Percentiles rank a stretch among this genome's conserved stretches.
These are phyloP conservation scores for Danaus chrysippus DNA, from an alignment of 2,888 invertebrate genomes.

Conservation along the genomic window DNA sequence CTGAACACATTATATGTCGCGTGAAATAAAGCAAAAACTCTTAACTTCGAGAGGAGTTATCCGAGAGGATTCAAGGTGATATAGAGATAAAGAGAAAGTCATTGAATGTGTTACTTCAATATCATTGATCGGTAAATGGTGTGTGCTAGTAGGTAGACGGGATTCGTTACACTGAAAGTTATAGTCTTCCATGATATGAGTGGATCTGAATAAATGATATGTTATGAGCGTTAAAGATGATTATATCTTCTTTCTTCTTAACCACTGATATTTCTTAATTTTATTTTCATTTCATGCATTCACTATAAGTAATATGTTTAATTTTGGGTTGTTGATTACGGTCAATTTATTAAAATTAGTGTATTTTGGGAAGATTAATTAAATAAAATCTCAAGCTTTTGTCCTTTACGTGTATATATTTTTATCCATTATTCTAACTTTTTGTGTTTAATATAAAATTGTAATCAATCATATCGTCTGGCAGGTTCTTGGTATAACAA, in stretches of 20 bases:
- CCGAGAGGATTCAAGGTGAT: slow-evolving; percentile 24
- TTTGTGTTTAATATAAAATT: slow-evolving; percentile 2
- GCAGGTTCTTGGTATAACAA: neutral
- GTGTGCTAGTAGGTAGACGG: slow-evolving; percentile 56
- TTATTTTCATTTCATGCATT: too few relatives aligned
- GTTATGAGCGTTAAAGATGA: slow-evolving; percentile 31
- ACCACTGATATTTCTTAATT: too few relatives aligned
- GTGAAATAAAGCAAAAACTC: slow-evolving; percentile 2
- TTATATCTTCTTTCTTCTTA: too few relatives aligned
- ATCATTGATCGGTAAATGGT: slow-evolving; percentile 68
- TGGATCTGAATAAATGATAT: slow-evolving; percentile 55
- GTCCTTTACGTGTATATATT: too few relatives aligned
- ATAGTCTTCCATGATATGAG: slow-evolving; percentile 46
- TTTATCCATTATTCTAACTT: neutral
- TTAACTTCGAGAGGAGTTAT: slow-evolving; percentile 3
- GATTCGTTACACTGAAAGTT: slow-evolving; percentile 54
- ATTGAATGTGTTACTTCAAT: slow-evolving; percentile 59
- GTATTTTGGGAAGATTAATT: too few relatives aligned
- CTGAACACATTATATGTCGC: slow-evolving; percentile 1
- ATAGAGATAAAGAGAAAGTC: slow-evolving; percentile 51
- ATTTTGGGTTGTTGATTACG: too few relatives aligned
- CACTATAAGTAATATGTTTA: too few relatives aligned
- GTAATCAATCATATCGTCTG: neutral
- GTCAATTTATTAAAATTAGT: too few relatives aligned
- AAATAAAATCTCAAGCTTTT: too few relatives aligned